Evolutionary conservation across 2,888 invertebrate species (phyloP), one percentile per base, ranked within the genome.

Genomic region (Noctua comes): DNA sequence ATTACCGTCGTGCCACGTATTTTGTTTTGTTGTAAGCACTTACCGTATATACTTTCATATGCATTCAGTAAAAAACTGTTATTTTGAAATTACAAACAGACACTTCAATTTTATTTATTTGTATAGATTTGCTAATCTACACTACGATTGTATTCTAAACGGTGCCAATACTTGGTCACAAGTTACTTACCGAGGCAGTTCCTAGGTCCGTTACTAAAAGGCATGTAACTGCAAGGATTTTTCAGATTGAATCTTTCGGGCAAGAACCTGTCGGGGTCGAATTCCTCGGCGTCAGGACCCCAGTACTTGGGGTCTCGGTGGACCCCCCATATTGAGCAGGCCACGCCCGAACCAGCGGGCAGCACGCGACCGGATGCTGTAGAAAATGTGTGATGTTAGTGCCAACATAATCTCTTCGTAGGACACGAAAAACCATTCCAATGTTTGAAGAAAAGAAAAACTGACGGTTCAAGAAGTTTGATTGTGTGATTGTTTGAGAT

Each of bases 251-350:
- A 93, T 81, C 96, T 92, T 88, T 97, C 97, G 1, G 97, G 97
- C 64, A 97, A 89, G 90, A 98, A 98, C 76, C 97, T 92, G 85
- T 97, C 97, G 0, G 98, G 98, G 88, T 98, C 97, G 87, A 97
- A 98, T 66, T 94, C 94, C 40, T 97, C 97, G 0, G 97, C 97
- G 76, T 97, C 95, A 0, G 97, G 97, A 85, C 97, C 97, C 97
- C 97, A 98, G 88, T 97, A 96, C 79, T 96, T 94, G 21, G 97
- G 96, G 88, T 97, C 97, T 27, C 97, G 91, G 86, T 98, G 97
- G 11, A 92, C 90, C n/a, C 95, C 95, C 93, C 97, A 96, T 31
- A 97, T 95, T 36, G 95, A 95, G 10, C 97, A 90, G n/a, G 93
- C 97, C 2, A 96, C 92, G 0, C 96, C 95, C 1, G 95, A 95